Percentiles rank a stretch among this genome's conserved stretches.
Conservation (phyloP, 2,888 invertebrate genomes). For the Pristionchus entomophagus region DNA sequence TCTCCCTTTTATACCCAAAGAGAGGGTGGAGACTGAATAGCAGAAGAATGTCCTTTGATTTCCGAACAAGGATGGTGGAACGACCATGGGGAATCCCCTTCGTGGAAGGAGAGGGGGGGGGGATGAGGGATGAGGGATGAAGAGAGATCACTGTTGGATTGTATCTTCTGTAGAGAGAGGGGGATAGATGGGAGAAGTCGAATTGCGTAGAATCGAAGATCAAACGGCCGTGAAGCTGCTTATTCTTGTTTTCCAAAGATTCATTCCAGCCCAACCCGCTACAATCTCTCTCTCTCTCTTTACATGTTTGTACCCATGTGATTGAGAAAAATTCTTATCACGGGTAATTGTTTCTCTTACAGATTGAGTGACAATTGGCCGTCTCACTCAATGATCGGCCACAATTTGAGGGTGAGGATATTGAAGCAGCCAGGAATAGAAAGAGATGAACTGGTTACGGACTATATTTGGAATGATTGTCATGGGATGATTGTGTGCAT, state of each 20-base stretch:
- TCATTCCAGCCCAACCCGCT: not conserved
- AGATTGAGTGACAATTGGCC: not conserved
- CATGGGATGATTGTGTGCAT: too few relatives aligned
- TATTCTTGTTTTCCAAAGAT: not conserved
- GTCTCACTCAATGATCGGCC: not conserved
- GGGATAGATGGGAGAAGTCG: not conserved
- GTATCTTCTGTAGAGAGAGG: too few relatives aligned
- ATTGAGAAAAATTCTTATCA: not conserved
- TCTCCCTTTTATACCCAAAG: conserved; percentile 36
- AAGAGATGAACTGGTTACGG: not conserved
- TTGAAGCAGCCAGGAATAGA: not conserved
- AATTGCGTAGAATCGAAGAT: conserved; percentile 4
- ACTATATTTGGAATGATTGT: not conserved
- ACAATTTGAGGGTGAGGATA: not conserved
- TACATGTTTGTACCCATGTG: not conserved
- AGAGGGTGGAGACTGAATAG: conserved; percentile 3
- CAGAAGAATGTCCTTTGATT: conserved; percentile 30
- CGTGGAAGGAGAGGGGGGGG: too few relatives aligned
- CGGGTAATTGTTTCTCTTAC: not conserved
- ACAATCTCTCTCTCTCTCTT: not conserved
- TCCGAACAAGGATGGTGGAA: not conserved
- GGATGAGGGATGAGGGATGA: not conserved
- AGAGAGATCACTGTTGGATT: not conserved
- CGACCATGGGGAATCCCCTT: not conserved
- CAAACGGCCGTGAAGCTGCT: not conserved